These are phyloP conservation scores for Zaprionus africanus DNA, from an alignment of 1,140 invertebrate genomes.

Conservation along the genomic window DNA sequence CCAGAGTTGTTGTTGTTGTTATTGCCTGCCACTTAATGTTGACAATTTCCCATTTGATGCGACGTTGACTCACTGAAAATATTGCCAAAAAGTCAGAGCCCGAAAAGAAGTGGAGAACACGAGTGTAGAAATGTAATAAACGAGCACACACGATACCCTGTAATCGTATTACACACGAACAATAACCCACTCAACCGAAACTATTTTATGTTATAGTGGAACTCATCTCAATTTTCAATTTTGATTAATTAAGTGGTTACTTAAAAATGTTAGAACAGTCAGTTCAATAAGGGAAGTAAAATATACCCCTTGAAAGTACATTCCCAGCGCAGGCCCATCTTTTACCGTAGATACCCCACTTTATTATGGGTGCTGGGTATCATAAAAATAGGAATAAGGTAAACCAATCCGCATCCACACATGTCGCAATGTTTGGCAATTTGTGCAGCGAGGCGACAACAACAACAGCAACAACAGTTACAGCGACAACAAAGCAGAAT, in stretches of 20 bases:
- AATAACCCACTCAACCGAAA: not conserved
- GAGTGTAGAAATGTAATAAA: not conserved
- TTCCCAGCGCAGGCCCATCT: too few species aligned
- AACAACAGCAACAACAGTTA: slow-evolving; percentile 43
- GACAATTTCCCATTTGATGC: slow-evolving; percentile 79
- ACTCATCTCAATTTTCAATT: too few species aligned
- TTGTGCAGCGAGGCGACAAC: slow-evolving; percentile 68
- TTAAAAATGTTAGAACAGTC: too few species aligned
- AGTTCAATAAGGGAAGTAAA: not conserved
- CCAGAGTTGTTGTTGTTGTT: slow-evolving; percentile 22
- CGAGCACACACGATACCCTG: not conserved
- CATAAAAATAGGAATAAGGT: slow-evolving; percentile 42
- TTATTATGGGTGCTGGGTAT: not conserved
- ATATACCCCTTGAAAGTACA: not conserved
- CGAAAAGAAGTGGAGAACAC: slow-evolving; percentile 18
- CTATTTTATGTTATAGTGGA: not conserved
- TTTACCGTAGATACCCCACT: not conserved
- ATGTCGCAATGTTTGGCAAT: slow-evolving; percentile 77
- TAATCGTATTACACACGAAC: not conserved
- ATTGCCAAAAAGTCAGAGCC: slow-evolving; percentile 64
- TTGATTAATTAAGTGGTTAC: too few species aligned
- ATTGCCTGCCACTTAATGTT: slow-evolving; percentile 76
- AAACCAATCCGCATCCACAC: slow-evolving; percentile 61
- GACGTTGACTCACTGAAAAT: slow-evolving; percentile 56
- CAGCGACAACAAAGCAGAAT: slow-evolving; percentile 56